These are phyloP conservation scores for Abrostola triplasia DNA, from an alignment of 2,888 invertebrate species.

Conservation along the genomic window DNA sequence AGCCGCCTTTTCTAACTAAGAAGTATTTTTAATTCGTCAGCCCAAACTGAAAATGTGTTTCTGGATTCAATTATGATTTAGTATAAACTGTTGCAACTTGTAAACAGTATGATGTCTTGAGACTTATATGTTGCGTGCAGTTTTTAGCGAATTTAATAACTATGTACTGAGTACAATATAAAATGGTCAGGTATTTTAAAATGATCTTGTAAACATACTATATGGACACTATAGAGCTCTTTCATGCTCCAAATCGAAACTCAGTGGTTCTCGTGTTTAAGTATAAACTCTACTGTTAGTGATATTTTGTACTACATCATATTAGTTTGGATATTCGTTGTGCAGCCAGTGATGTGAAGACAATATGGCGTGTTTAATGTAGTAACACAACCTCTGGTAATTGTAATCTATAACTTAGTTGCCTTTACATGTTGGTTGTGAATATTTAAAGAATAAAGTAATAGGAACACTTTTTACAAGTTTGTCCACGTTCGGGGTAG, in stretches of 20 bases:
- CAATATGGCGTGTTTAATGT: background rate
- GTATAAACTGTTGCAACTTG: too few relatives aligned
- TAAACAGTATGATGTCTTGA: too few relatives aligned
- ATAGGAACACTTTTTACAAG: background rate
- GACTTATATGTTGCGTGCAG: too few relatives aligned
- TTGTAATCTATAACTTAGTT: background rate
- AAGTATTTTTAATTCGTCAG: too few relatives aligned
- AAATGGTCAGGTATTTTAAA: background rate
- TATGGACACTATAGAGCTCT: constrained; percentile 3
- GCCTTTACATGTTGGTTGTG: constrained; percentile 2
- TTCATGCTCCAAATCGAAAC: constrained; percentile 3
- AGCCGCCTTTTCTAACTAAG: too few relatives aligned
- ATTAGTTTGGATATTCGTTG: background rate
- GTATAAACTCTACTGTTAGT: constrained; percentile 1
- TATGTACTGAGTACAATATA: background rate
- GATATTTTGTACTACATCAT: background rate
- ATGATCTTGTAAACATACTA: background rate
- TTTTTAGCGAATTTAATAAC: background rate
- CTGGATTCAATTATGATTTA: too few relatives aligned
- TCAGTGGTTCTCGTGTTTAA: constrained; percentile 2
- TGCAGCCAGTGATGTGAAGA: background rate
- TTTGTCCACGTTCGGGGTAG: background rate
- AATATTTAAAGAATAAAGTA: background rate
- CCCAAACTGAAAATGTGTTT: too few relatives aligned
- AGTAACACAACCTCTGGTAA: background rate